Evolutionary conservation across 2,888 invertebrate species (phyloP), one percentile per base, ranked within the genome.

Genomic region (Idaea dimidiata): DNA sequence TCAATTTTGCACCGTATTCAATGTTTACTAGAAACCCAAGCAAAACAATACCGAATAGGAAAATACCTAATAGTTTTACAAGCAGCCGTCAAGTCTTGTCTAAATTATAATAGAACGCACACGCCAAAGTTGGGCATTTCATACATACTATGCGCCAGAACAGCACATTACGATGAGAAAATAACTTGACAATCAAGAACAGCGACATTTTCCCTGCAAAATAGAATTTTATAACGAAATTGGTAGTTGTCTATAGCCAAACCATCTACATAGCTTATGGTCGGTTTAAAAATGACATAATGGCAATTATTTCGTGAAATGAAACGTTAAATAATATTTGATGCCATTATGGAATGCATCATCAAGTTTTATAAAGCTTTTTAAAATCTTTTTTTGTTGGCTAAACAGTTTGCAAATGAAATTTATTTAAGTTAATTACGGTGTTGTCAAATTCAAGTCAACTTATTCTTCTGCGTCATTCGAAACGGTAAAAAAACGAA

Each of bases 161-260:
- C 89, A 90, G 89, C 90, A 90, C 92, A 92, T 91, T 91, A 88
- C 88, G 88, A 88, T 86, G 91, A 91, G 91, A 92, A 92, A 93
- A 92, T 93, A 91, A 87, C 88, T 91, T 91, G 92, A 93, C 92
- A 91, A 89, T 86, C 90, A 84, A 87, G 88, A 87, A 84, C 85
- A 90, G 91, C 93, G 93, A 93, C 93, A 93, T 93, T 92, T 93
- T 90, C 86, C 83, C 81, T 82, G 79, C 81, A 83, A 85, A 84
- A 81, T 83, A 79, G 80, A 82, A 84, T 83, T 88, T 82, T 86
- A 86, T 88, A 89, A 82, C 78, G 84, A 43, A 87, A 87, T 81
- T 73, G 62, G 17, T 14, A 10, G 63, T 77, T 80, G 81, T 86
- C 84, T 85, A 76, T 83, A 76, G 60, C 56, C 62, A 33, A 14